These are phyloP conservation scores for Wasmannia auropunctata DNA, from an alignment of 1,140 invertebrate species.

Conservation along the genomic window DNA sequence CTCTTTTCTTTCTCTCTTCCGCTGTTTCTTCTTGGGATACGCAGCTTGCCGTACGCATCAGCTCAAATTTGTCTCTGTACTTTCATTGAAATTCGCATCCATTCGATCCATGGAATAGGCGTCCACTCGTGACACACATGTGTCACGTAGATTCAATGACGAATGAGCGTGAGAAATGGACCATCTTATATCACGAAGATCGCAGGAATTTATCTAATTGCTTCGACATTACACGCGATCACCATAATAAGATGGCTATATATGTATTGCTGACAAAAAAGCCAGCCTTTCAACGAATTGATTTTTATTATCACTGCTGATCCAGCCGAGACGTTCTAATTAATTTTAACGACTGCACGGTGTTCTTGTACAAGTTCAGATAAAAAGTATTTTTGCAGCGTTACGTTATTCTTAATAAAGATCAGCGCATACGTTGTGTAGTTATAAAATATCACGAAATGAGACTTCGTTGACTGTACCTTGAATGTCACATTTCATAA, in stretches of 20 bases:
- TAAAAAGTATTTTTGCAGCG: neutral
- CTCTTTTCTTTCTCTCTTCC: no score
- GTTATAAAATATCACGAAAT: neutral
- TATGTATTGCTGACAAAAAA: neutral
- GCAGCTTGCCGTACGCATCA: constrained; percentile 4
- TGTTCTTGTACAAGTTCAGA: neutral
- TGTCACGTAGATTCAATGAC: constrained; percentile 10
- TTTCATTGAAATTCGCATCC: constrained; percentile 50
- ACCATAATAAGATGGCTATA: neutral
- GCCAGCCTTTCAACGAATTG: neutral
- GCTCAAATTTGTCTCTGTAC: constrained; percentile 45
- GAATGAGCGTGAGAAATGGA: constrained; percentile 42
- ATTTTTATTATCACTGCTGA: neutral
- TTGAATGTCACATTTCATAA: neutral
- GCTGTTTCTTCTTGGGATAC: constrained; percentile 38
- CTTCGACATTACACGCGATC: neutral
- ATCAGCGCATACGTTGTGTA: neutral
- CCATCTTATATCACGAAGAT: neutral
- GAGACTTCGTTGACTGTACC: neutral
- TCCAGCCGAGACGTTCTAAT: neutral
- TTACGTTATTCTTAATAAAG: neutral
- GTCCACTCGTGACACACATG: neutral
- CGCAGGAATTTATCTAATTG: neutral
- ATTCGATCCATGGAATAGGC: constrained; percentile 14
- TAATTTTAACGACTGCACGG: neutral